A percentile compares a stretch with the other conserved stretches of the same genome.
Evolutionary conservation across 2,888 invertebrate genomes (phyloP).

Genomic region (Dynastes tityus): DNA sequence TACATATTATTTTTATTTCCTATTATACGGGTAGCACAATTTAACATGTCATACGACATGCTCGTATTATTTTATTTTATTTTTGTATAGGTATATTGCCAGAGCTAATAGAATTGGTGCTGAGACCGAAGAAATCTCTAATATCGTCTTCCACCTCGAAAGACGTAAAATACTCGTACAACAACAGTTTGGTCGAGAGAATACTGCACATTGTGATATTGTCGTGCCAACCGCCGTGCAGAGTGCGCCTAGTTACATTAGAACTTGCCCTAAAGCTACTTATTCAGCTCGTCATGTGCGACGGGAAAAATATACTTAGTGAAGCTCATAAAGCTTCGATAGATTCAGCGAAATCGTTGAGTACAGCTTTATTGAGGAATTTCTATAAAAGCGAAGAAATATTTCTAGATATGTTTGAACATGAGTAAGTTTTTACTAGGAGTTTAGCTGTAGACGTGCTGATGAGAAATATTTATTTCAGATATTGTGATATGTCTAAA

Average conservation of each 20-base stretch:
- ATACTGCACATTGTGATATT: conserved; percentile 86
- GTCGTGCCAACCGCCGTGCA: conserved; percentile 91
- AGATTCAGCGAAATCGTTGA: conserved; percentile 83
- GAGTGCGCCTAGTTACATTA: conserved; percentile 92
- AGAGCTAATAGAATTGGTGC: conserved; percentile 84
- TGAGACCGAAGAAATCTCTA: conserved; percentile 74
- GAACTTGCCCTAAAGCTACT: conserved; percentile 90
- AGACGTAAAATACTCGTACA: conserved; percentile 77
- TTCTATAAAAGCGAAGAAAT: conserved; percentile 98
- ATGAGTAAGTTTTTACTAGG: conserved; percentile 77
- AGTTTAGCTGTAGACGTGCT: neutral
- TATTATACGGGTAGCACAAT: too few relatives aligned
- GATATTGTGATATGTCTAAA: conserved; percentile 92
- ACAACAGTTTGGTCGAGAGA: conserved; percentile 86
- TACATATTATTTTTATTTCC: too few relatives aligned
- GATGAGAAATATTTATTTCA: conserved; percentile 58
- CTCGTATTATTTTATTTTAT: neutral
- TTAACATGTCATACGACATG: neutral
- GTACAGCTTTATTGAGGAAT: conserved; percentile 88
- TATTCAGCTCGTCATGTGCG: conserved; percentile 77
- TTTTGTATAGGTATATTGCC: conserved; percentile 82
- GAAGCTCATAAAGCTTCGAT: conserved; percentile 81
- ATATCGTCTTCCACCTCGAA: conserved; percentile 61
- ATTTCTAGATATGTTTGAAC: conserved; percentile 98
- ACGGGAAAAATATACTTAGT: conserved; percentile 75